Base-by-base conservation (phyloP, 2,888 invertebrate species). In the Andricus curvator region DNA sequence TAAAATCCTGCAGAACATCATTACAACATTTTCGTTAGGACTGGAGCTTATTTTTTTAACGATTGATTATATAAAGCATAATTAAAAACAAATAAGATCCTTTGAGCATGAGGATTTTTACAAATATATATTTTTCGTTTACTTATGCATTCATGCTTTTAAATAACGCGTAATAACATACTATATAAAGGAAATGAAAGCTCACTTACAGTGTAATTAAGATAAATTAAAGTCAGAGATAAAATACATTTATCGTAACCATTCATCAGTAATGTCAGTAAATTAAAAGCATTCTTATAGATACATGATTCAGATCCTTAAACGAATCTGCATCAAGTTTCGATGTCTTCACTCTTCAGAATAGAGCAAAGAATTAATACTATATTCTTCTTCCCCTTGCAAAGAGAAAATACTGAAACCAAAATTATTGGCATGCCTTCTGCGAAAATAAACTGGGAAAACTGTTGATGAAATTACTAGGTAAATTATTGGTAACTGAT, bases 251-350 rank as follows among this genome's bases (percentile, higher is more conserved):
- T 33, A 33, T 33, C 33, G 33, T 8, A 33, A 33, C 33, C 33
- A 33, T 33, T 33, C 33, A 33, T 33, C 33, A 33, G 33, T 8
- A 6, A 33, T 33, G 6, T 37, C 37, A 37, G 37, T 37, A 37
- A 37, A 37, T 4, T 62, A 62, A 13, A 62, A 62, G 25, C 66
- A 56, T 62, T 51, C 20, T 70, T 5, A n/a, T 20, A n/a, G 8
- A n/a, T 66, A 66, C 15, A 65, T 41, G n/a, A 20, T n/a, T 37
- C 41, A 82, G 82, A 85, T 84, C 83, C 82, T 84, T 85, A 81
- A 85, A 84, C 84, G 85, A 85, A 86, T 86, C 83, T 78, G 78
- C 77, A 25, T 33, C 67, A 68, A 56, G 48, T 68, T 17, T 13
- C 22, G 20, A 17, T 44, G 20, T 33, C 15, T 48, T 6, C 37